phyloP scores from a whole-genome alignment of 2,113 vertebrate genomes.

The Boleophthalmus pectinirostris region DNA sequence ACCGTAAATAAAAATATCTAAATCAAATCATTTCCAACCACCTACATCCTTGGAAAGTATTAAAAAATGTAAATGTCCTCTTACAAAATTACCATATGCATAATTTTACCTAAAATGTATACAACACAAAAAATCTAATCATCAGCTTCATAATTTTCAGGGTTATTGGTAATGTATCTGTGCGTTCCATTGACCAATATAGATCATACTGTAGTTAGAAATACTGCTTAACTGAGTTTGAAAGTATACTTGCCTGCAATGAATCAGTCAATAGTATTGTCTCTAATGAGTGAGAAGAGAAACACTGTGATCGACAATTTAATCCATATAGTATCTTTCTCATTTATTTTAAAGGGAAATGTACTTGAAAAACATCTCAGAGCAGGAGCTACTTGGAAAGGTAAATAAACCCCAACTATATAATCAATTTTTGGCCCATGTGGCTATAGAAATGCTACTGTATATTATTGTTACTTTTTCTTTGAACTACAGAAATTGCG shows the following conservation, averaged over 20 bases:
- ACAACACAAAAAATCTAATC: no score
- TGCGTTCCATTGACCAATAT: no score
- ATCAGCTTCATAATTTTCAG: no score
- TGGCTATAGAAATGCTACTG: background rate
- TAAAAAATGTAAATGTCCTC: background rate
- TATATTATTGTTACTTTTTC: background rate
- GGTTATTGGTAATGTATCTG: no score
- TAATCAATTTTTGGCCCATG: background rate
- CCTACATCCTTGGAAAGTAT: background rate
- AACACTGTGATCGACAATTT: background rate
- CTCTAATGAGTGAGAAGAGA: background rate
- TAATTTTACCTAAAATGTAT: no score
- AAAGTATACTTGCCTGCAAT: no score
- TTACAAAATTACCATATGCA: no score
- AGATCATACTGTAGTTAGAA: no score
- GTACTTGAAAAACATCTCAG: conserved; percentile 89
- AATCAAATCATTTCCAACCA: background rate
- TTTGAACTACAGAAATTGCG: conserved; percentile 84
- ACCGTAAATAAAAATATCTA: no score
- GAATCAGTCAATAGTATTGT: background rate
- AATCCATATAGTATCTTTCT: conserved; percentile 14
- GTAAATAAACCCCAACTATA: conserved; percentile 73
- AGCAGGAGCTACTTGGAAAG: conserved; percentile 97
- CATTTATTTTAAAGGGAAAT: conserved; percentile 83
- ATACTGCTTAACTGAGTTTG: no score